A percentile compares a stretch with the other conserved stretches of the same genome.
phyloP scores from a whole-genome alignment of 2,113 vertebrate genomes.

The Neotoma lepida region DNA sequence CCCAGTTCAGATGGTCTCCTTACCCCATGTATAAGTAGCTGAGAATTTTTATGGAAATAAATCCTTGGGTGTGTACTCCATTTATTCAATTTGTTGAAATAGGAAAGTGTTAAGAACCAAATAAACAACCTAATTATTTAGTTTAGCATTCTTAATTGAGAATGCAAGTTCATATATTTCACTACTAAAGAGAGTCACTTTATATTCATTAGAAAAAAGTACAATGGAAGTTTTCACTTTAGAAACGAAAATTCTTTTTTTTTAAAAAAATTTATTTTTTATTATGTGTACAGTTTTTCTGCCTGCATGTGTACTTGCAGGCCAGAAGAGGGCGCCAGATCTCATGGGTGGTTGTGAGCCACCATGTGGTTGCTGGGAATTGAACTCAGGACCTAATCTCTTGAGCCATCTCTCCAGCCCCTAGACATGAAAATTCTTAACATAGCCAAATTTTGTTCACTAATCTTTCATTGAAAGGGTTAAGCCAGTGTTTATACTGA shows the following conservation, averaged over 20 bases:
- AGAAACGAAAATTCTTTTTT: constrained; percentile 16
- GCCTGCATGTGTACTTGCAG: no score
- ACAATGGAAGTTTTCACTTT: constrained; percentile 50
- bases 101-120: constrained; percentile 52
- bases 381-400: no score
- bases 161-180: constrained; percentile 39
- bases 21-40: background rate
- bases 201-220: constrained; percentile 51
- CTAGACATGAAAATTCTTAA: constrained; percentile 30
- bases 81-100: constrained; percentile 40
- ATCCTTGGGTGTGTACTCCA: background rate
- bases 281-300: no score
- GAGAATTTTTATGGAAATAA: constrained; percentile 24
- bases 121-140: constrained; percentile 50
- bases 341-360: no score
- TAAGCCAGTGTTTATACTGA: constrained; percentile 49
- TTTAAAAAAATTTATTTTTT: no score
- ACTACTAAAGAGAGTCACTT: constrained; percentile 29
- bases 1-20: background rate
- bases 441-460: constrained; percentile 56
- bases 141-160: constrained; percentile 34
- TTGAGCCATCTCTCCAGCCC: no score
- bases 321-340: no score
- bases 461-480: constrained; percentile 45
- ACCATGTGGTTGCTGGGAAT: no score